Percentiles rank a stretch among this genome's conserved stretches.
These are phyloP conservation scores for Shargacucullia verbasci DNA, from an alignment of 2,888 invertebrate species.

Conservation along the genomic window DNA sequence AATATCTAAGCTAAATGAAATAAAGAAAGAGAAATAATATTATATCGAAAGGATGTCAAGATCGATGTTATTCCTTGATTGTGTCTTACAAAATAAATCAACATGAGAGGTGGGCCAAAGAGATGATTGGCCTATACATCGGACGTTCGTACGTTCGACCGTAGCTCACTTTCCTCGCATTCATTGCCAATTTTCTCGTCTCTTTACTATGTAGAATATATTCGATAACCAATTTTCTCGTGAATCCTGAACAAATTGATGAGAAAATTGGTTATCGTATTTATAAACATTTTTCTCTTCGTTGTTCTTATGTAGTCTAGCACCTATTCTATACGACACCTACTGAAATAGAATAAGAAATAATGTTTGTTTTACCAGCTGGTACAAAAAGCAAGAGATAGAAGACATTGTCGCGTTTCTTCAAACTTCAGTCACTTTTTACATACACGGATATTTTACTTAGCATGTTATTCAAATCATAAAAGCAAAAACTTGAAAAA, in stretches of 20 bases:
- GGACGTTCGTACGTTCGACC: background rate
- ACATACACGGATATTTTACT: no score
- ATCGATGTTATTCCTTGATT: background rate
- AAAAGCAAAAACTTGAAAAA: no score
- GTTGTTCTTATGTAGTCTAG: no score
- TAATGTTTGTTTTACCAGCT: no score
- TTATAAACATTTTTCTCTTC: no score
- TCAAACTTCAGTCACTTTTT: no score
- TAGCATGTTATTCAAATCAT: no score
- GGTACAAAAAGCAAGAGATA: no score
- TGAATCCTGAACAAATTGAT: background rate
- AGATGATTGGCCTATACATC: conserved; percentile 5
- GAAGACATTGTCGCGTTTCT: no score
- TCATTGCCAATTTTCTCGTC: conserved; percentile 10
- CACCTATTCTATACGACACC: no score
- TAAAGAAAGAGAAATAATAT: background rate
- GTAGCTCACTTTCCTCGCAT: background rate
- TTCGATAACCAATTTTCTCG: conserved; percentile 3
- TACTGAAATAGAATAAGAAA: no score
- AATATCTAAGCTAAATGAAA: background rate
- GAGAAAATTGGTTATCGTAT: background rate
- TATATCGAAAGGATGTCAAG: background rate
- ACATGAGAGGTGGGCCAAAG: background rate
- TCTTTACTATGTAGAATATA: background rate
- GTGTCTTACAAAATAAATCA: conserved; percentile 3